Evolutionary conservation across 2,888 invertebrate genomes (phyloP).

Genomic region (Agriopis marginaria): DNA sequence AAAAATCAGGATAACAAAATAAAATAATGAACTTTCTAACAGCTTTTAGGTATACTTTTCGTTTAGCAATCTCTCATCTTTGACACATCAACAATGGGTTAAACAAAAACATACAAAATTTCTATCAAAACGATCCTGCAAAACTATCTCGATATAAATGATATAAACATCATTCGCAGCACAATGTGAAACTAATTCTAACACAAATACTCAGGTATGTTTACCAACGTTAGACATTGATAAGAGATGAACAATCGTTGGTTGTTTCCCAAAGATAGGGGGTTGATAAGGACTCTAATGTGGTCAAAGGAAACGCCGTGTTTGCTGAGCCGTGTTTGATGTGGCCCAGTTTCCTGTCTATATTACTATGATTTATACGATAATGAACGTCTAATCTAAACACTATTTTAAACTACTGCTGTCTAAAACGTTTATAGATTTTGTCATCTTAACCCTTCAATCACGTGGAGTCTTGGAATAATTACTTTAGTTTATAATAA

Average conservation of each 20-base stretch:
- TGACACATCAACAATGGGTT: neutral
- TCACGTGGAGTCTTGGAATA: no score
- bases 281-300: constrained; percentile 66
- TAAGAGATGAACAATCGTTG: constrained; percentile 66
- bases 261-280: constrained; percentile 69
- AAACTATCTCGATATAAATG: constrained; percentile 14
- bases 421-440: no score
- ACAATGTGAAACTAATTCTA: constrained; percentile 61
- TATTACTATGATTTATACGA: constrained; percentile 44
- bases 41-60: no score
- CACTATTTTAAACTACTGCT: no score
- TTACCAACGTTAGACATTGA: constrained; percentile 65
- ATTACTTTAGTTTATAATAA: no score
- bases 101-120: neutral
- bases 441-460: no score
- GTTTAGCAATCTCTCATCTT: neutral
- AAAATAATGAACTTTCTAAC: no score
- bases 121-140: constrained; percentile 15
- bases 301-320: constrained; percentile 78
- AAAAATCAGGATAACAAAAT: no score
- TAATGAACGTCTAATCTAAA: no score
- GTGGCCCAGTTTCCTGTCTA: constrained; percentile 64
- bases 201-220: constrained; percentile 64
- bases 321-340: constrained; percentile 67
- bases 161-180: constrained; percentile 46